A percentile compares a stretch with the other conserved stretches of the same genome.
phyloP scores from a whole-genome alignment of 2,113 vertebrate species.

The Lipophrys pholis region DNA sequence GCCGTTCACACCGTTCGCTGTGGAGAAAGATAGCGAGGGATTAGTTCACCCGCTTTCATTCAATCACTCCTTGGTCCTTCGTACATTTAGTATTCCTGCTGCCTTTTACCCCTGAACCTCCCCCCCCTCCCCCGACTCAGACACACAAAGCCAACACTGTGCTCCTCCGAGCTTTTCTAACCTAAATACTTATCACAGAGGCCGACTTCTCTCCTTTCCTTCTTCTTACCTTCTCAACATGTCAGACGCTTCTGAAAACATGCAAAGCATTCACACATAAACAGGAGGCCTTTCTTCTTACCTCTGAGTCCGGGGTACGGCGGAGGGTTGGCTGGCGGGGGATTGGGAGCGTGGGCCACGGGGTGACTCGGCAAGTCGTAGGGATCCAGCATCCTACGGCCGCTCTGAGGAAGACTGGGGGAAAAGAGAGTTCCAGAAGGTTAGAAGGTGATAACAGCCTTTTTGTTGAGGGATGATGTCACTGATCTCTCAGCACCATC shows the following conservation, averaged over 20 bases:
- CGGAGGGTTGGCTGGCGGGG: slow-evolving; percentile 73
- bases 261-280: neutral
- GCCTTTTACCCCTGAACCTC: slow-evolving; percentile 36
- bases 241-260: too few species aligned
- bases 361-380: slow-evolving; percentile 71
- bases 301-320: slow-evolving; percentile 78
- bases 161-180: slow-evolving; percentile 38
- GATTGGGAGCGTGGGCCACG: slow-evolving; percentile 67
- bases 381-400: slow-evolving; percentile 53
- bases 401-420: slow-evolving; percentile 45
- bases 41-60: slow-evolving; percentile 50
- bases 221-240: slow-evolving; percentile 9
- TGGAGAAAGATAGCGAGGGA: slow-evolving; percentile 28
- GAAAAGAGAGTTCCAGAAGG: neutral
- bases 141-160: slow-evolving; percentile 72
- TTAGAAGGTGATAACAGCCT: neutral
- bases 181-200: slow-evolving; percentile 31
- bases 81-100: slow-evolving; percentile 43
- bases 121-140: slow-evolving; percentile 25
- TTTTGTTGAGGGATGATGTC: neutral
- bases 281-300: slow-evolving; percentile 5
- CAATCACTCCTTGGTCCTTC: slow-evolving; percentile 6
- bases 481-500: slow-evolving; percentile 15
- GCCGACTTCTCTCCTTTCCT: slow-evolving; percentile 22
- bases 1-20: slow-evolving; percentile 72